Evolutionary conservation across 2,113 vertebrate genomes (phyloP).

Genomic region (Corythoichthys haematopterus): DNA sequence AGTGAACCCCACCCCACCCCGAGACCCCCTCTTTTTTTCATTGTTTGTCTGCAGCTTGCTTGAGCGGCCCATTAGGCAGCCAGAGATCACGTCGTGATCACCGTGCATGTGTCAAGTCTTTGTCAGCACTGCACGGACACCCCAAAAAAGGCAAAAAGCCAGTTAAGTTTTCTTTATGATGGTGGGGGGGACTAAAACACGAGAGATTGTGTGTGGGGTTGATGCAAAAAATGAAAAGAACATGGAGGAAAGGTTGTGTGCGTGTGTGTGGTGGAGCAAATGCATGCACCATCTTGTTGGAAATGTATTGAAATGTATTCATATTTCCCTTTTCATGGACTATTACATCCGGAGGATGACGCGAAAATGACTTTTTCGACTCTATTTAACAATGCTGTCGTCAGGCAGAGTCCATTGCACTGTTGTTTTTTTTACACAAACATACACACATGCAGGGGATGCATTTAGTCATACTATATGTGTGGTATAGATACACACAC

Average conservation of each 20-base stretch:
- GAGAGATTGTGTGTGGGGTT: neutral
- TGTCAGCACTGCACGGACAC: conserved; percentile 70
- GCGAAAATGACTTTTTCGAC: conserved; percentile 80
- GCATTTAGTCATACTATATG: neutral
- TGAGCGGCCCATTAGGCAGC: conserved; percentile 98
- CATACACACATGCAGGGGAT: neutral
- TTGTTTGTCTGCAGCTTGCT: conserved; percentile 93
- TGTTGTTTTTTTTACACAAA: neutral
- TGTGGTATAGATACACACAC: neutral
- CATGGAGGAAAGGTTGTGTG: neutral
- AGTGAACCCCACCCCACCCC: neutral
- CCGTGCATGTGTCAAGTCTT: conserved; percentile 1
- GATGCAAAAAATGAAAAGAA: neutral
- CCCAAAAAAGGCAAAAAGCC: conserved; percentile 12
- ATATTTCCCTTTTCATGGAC: conserved; percentile 78
- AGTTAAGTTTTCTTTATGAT: neutral
- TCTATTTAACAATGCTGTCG: conserved; percentile 76
- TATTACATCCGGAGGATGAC: conserved; percentile 77
- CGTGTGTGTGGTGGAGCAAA: neutral
- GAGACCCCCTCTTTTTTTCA: conserved; percentile 49
- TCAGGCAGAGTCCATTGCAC: conserved; percentile 27
- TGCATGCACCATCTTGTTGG: conserved; percentile 44
- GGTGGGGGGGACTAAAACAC: conserved; percentile 17
- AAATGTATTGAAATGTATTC: conserved; percentile 79
- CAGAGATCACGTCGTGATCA: conserved; percentile 78